phyloP scores from a whole-genome alignment of 2,888 invertebrate species.

The Fragum sueziense region DNA sequence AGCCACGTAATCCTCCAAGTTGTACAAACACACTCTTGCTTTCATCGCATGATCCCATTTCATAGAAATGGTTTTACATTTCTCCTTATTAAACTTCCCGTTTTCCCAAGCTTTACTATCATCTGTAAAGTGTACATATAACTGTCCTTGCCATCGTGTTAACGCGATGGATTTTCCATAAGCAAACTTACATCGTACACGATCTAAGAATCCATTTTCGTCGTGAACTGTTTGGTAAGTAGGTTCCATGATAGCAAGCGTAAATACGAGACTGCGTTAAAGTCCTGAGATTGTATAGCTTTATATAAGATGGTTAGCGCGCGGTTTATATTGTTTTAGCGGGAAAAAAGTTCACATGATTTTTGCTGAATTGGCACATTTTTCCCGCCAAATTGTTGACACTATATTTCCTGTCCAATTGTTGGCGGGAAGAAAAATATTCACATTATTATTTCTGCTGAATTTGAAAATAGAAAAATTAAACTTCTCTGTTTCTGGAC shows the following conservation, averaged over 20 bases:
- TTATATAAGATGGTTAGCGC: no score
- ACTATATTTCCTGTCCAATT: no score
- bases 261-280: no score
- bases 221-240: slow-evolving; percentile 16
- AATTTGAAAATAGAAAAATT: no score
- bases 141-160: slow-evolving; percentile 23
- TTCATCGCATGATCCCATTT: background rate
- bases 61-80: slow-evolving; percentile 5
- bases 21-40: background rate
- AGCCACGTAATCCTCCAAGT: slow-evolving; percentile 1
- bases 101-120: slow-evolving; percentile 20
- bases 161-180: slow-evolving; percentile 21
- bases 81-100: slow-evolving; percentile 7
- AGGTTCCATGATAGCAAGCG: slow-evolving; percentile 1
- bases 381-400: background rate
- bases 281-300: background rate
- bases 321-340: no score
- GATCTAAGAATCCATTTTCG: slow-evolving; percentile 22
- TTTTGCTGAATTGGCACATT: no score
- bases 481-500: no score
- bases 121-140: slow-evolving; percentile 22
- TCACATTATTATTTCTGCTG: no score
- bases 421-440: no score
- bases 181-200: slow-evolving; percentile 25
- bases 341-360: no score